Base-by-base conservation (phyloP, 1,140 invertebrate genomes). In the Lasioglossum baleicum region DNA sequence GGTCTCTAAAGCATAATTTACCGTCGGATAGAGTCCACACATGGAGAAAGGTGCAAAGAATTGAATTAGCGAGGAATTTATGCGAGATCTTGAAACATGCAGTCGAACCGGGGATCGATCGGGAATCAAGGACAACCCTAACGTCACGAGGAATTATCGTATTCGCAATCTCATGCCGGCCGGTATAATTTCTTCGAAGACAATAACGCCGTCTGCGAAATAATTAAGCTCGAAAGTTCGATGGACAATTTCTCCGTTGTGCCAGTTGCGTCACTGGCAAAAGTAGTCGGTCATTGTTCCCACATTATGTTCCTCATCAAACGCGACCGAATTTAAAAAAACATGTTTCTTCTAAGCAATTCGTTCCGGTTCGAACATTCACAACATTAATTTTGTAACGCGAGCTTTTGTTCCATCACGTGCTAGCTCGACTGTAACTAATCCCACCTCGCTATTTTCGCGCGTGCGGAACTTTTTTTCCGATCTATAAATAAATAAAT, bases 151-250 rank as follows among this genome's bases (percentile, higher is more conserved):
- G 15, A 42, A 20, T 42, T 26, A 35, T 83, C 68, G 56, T 63
- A 64, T 74, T 58, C 26, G 8, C 40, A 20, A 42, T 81, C 40
- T 81, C 53, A 26, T 63, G 48, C 58, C 58, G 53, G 53, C 53
- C 56, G 42, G 15, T 26, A 70, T 22, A 67, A 82, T 80, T 85
- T 35, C 53, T 82, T 85, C 67, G 68, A 58, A 71, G 73, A 56
- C 77, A 35, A 80, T 76, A 73, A 63, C 80, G 72, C 85, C 68
- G 85, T 80, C 44, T 70, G 35, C 42, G 40, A 69, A 56, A 74
- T 86, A 79, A 85, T 85, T 80, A 80, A 83, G 0, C 11, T 53
- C 6, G 51, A 53, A 17, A 11, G 51, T 17, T 53, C 10, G 15
- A 53, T 17, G 17, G 17, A 5, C 13, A 15, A 53, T 15, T 53